Evolutionary conservation across 2,888 invertebrate genomes (phyloP).

Genomic region (Stenodema calcarata): DNA sequence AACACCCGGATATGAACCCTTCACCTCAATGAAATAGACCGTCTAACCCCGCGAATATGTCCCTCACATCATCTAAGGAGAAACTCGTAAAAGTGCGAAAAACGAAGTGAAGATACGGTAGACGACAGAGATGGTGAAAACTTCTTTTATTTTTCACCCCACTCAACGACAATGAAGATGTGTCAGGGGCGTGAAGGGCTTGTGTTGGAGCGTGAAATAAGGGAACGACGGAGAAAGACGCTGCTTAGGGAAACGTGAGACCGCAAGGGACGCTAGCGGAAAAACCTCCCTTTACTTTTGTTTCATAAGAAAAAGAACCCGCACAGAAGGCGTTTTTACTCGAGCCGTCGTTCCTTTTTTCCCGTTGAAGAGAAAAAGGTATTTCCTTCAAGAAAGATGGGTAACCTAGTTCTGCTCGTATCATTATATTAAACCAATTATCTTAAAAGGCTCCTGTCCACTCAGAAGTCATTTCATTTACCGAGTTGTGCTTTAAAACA

Average conservation of each 20-base stretch:
- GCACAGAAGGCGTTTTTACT: not conserved
- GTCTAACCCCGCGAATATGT: not conserved
- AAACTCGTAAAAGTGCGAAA: not conserved
- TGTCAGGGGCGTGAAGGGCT: constrained; percentile 3
- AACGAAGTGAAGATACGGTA: not conserved
- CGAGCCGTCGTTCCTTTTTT: not conserved
- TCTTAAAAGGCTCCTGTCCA: not conserved
- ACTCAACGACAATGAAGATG: constrained; percentile 9
- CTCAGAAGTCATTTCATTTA: not conserved
- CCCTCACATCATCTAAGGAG: not conserved
- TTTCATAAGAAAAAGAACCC: constrained; percentile 1
- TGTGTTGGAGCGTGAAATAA: constrained; percentile 37
- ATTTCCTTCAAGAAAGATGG: not conserved
- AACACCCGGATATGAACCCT: too few species aligned
- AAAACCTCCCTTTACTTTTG: not conserved
- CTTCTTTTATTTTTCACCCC: not conserved
- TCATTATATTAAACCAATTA: constrained; percentile 6
- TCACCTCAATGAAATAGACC: too few species aligned
- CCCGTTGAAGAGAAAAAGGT: not conserved
- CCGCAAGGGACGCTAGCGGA: not conserved
- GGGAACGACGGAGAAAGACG: not conserved
- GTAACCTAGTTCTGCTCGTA: not conserved
- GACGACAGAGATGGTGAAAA: not conserved
- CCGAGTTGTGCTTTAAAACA: too few species aligned
- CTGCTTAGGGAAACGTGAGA: not conserved